A percentile compares a stretch with the other conserved stretches of the same genome.
Conservation (phyloP, 2,113 vertebrate genomes). For the Hydrolagus affinis region DNA sequence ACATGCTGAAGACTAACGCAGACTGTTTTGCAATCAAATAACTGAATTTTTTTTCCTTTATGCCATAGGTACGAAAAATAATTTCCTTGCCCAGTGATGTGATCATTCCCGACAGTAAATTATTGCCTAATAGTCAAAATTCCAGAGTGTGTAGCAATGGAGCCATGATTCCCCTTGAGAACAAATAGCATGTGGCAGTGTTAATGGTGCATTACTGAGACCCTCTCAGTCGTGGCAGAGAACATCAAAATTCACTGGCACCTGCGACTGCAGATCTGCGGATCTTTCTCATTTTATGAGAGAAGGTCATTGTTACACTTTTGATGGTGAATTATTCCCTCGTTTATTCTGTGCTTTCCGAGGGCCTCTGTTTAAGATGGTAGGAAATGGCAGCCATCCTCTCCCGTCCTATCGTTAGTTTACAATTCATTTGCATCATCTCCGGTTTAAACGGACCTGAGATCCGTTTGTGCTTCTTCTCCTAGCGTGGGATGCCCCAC, state of each 20-base stretch:
- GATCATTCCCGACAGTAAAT: constrained; percentile 24
- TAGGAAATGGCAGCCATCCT: too few species aligned
- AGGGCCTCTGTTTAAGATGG: constrained; percentile 3
- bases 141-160: constrained; percentile 13
- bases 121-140: constrained; percentile 29
- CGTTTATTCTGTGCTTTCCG: neutral
- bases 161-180: constrained; percentile 20
- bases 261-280: neutral
- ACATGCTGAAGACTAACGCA: too few species aligned
- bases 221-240: constrained; percentile 15
- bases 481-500: neutral
- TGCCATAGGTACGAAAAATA: neutral
- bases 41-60: neutral
- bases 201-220: constrained; percentile 31
- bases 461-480: too few species aligned
- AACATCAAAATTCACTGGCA: constrained; percentile 23
- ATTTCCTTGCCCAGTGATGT: constrained; percentile 26
- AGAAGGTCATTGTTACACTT: neutral
- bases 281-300: constrained; percentile 2
- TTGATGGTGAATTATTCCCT: neutral
- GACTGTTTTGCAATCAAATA: neutral
- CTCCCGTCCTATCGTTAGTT: neutral
- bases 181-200: constrained; percentile 2
- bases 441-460: too few species aligned
- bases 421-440: neutral